Percentiles rank a stretch among this genome's conserved stretches.
phyloP scores from a whole-genome alignment of 2,888 invertebrate genomes.

The Drosophila affinis region DNA sequence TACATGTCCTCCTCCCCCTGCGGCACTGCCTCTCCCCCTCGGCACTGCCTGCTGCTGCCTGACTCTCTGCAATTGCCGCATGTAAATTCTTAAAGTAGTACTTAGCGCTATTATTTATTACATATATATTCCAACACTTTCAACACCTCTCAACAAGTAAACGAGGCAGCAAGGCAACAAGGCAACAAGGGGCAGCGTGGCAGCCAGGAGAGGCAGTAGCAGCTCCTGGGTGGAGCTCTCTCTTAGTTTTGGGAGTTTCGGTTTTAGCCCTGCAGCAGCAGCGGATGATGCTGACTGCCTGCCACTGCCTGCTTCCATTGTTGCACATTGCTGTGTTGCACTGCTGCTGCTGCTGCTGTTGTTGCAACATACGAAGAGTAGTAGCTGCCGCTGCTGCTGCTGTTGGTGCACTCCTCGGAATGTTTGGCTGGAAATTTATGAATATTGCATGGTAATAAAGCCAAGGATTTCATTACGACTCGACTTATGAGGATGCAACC shows the following conservation, averaged over 20 bases:
- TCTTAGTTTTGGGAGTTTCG: slow-evolving; percentile 25
- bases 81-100: slow-evolving; percentile 82
- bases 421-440: slow-evolving; percentile 65
- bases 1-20: neutral
- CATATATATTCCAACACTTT: slow-evolving; percentile 79
- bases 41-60: neutral
- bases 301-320: slow-evolving; percentile 28
- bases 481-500: slow-evolving; percentile 31
- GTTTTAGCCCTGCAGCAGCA: slow-evolving; percentile 16
- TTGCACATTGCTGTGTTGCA: slow-evolving; percentile 19
- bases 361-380: slow-evolving; percentile 22
- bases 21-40: neutral
- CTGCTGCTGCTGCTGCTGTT: slow-evolving; percentile 10
- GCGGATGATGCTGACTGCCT: slow-evolving; percentile 23
- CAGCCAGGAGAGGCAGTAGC: neutral
- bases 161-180: slow-evolving; percentile 11
- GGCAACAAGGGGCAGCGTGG: neutral
- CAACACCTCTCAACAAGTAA: slow-evolving; percentile 82
- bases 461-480: slow-evolving; percentile 74
- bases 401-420: slow-evolving; percentile 57
- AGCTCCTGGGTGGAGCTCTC: slow-evolving; percentile 11
- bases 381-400: slow-evolving; percentile 35
- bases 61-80: slow-evolving; percentile 70
- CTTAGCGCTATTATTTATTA: slow-evolving; percentile 82
- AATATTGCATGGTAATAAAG: slow-evolving; percentile 76